phyloP scores from a whole-genome alignment of 2,888 invertebrate genomes.

The Bellardia bayeri region DNA sequence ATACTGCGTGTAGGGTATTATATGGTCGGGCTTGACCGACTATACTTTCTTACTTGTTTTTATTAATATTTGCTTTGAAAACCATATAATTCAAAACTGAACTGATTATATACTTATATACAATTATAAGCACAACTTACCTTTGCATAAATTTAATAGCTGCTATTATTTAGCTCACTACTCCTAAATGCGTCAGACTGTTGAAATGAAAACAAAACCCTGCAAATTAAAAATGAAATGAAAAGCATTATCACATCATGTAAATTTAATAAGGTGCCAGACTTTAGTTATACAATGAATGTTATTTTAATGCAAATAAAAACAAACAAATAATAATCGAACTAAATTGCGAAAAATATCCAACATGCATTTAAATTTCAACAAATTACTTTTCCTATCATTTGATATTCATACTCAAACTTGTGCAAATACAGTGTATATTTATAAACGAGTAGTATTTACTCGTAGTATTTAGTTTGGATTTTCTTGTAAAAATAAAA shows the following conservation, averaged over 20 bases:
- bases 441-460: not conserved
- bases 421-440: not conserved
- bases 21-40: too few relatives aligned
- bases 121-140: not conserved
- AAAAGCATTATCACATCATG: conserved; percentile 1
- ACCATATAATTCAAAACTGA: too few relatives aligned
- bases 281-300: not conserved
- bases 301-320: conserved; percentile 1
- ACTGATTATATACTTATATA: too few relatives aligned
- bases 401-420: not conserved
- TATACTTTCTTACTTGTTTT: too few relatives aligned
- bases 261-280: conserved; percentile 12
- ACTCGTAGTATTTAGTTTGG: not conserved
- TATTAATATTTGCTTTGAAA: too few relatives aligned
- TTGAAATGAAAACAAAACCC: not conserved
- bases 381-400: conserved; percentile 6
- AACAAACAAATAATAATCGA: not conserved
- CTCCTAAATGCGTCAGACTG: not conserved
- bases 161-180: not conserved
- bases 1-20: too few relatives aligned
- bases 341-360: not conserved
- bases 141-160: not conserved
- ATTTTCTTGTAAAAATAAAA: not conserved
- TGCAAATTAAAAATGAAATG: conserved; percentile 12
- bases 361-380: conserved; percentile 4